A percentile compares a stretch with the other conserved stretches of the same genome.
These are phyloP conservation scores for Gastracanthus pulcherrimus DNA, from an alignment of 2,888 invertebrate genomes.

Conservation along the genomic window DNA sequence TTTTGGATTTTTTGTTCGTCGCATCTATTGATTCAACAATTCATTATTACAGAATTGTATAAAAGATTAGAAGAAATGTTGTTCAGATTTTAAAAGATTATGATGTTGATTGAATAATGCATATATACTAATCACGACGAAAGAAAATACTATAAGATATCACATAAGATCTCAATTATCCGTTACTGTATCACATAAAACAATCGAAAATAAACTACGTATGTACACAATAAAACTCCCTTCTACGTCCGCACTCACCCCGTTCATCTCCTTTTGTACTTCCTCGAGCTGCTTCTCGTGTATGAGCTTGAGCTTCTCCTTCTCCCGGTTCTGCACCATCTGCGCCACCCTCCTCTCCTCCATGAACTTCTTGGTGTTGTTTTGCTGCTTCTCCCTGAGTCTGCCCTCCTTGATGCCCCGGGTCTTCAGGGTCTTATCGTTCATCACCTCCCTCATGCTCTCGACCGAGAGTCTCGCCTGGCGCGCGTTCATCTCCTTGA, in stretches of 20 bases:
- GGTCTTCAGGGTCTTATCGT: conserved; percentile 97
- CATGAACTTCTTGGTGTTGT: conserved; percentile 98
- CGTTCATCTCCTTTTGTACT: conserved; percentile 91
- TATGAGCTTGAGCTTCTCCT: conserved; percentile 92
- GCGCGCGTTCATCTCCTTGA: conserved; percentile 95
- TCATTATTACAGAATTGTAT: too few species aligned
- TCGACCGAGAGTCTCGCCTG: conserved; percentile 99
- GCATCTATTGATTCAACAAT: too few species aligned
- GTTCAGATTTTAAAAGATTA: too few species aligned
- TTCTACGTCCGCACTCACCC: conserved; percentile 85
- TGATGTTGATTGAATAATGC: too few species aligned
- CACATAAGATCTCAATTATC: background rate
- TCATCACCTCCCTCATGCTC: conserved; percentile 95
- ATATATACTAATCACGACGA: too few species aligned
- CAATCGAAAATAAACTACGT: too few species aligned
- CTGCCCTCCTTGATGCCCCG: conserved; percentile 98
- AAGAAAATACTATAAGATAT: background rate
- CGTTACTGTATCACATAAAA: too few species aligned
- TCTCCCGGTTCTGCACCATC: conserved; percentile 94
- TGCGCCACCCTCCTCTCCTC: conserved; percentile 94
- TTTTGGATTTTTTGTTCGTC: too few species aligned
- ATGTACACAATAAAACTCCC: too few species aligned
- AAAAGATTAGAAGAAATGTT: too few species aligned
- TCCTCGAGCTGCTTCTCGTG: conserved; percentile 96
- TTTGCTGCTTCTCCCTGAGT: conserved; percentile 96